phyloP scores from a whole-genome alignment of 2,113 vertebrate genomes.

The Nyctibius bracteatus region DNA sequence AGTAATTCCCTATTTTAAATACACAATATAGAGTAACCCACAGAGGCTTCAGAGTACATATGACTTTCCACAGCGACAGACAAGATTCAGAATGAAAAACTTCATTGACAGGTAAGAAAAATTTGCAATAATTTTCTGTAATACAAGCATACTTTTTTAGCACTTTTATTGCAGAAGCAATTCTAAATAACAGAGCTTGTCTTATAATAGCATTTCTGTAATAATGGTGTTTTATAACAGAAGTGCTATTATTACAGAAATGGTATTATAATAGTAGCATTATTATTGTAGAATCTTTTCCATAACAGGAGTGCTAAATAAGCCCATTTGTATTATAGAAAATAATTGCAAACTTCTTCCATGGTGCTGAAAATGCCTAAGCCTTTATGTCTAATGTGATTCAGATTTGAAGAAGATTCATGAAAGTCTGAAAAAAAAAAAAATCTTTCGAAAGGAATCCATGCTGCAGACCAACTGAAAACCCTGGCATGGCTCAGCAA shows the following conservation, averaged over 20 bases:
- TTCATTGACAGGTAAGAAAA: slow-evolving; percentile 73
- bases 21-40: slow-evolving; percentile 53
- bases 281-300: slow-evolving; percentile 75
- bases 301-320: slow-evolving; percentile 75
- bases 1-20: slow-evolving; percentile 67
- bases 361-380: slow-evolving; percentile 60
- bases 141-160: slow-evolving; percentile 74
- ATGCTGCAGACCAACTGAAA: background rate
- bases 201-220: slow-evolving; percentile 82
- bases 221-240: slow-evolving; percentile 85
- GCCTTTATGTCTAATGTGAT: slow-evolving; percentile 54
- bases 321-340: slow-evolving; percentile 72
- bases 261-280: slow-evolving; percentile 81
- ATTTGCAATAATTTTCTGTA: slow-evolving; percentile 81
- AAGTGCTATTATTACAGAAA: slow-evolving; percentile 83
- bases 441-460: background rate
- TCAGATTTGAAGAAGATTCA: slow-evolving; percentile 29
- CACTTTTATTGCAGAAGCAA: slow-evolving; percentile 78
- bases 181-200: slow-evolving; percentile 81
- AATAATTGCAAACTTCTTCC: slow-evolving; percentile 75
- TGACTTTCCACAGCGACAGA: slow-evolving; percentile 64
- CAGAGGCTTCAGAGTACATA: slow-evolving; percentile 31
- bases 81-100: slow-evolving; percentile 75
- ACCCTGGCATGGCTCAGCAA: background rate
- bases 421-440: background rate